Percentiles rank a stretch among this genome's conserved stretches.
Conservation (phyloP, 2,113 vertebrate species). For the Tragelaphus imberbis region DNA sequence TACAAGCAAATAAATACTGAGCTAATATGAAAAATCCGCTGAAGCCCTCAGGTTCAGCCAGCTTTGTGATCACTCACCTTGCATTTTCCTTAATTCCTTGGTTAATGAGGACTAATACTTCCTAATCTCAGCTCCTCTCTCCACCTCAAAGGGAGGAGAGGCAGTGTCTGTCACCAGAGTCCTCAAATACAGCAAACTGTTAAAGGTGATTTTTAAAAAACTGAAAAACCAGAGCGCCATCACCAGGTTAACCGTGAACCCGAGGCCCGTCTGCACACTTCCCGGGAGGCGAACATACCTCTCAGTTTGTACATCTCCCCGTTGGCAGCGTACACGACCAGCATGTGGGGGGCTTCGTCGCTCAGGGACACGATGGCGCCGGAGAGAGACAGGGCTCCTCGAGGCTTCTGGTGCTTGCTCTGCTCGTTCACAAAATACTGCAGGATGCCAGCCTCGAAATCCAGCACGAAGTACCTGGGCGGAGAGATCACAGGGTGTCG, state of each 20-base stretch:
- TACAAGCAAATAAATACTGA: neutral
- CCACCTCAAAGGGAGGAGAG: neutral
- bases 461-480: conserved; percentile 90
- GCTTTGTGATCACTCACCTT: neutral
- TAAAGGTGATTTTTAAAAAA: neutral
- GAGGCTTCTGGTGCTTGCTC: conserved; percentile 92
- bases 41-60: neutral
- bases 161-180: neutral
- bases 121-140: neutral
- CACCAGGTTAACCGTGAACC: neutral
- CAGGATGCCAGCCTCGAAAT: conserved; percentile 90
- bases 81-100: neutral
- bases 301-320: conserved; percentile 95
- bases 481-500: conserved; percentile 10
- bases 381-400: conserved; percentile 90
- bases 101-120: neutral
- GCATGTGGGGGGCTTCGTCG: conserved; percentile 94
- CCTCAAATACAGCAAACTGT: neutral
- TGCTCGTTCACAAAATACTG: conserved; percentile 96
- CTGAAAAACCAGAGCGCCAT: neutral
- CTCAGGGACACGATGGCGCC: conserved; percentile 91
- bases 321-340: conserved; percentile 89
- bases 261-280: neutral
- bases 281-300: conserved; percentile 80
- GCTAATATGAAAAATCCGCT: neutral